Evolutionary conservation across 2,797 vertebrate genomes (phyloP), one percentile per base, ranked within the genome.

Genomic region (Lagorchestes hirsutus): DNA sequence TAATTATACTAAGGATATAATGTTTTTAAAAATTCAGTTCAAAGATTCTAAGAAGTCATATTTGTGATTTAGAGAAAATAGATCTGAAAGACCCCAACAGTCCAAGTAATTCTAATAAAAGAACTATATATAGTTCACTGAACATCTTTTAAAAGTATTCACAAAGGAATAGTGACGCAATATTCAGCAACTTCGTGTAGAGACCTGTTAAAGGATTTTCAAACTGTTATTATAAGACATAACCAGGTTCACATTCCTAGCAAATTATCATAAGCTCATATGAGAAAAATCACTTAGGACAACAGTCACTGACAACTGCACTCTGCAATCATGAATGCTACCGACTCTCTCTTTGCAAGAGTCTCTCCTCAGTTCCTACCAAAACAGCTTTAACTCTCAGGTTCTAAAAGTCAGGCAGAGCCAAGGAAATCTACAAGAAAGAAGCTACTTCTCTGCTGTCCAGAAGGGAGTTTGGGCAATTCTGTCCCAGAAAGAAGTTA

Each of bases 101-200:
- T 2, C 29, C 62, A 74, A 96, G 4, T 90, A 93, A 90, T 27
- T 90, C 56, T 92, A 93, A 95, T 40, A 93, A 54, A 95, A 93
- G 22, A 96, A 8, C 67, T 96, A 28, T 16, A 9, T 58, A 95
- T 50, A 59, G 91, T 93, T 96, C 50, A 67, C 18, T 93, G 55
- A 92, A 28, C 54, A 92, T 56, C 93, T 94, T 97, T 92, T 55
- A 40, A 57, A 82, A 46, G 56, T 92, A 91, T 95, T 94, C 95
- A 91, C 93, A 95, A 93, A 93, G 95, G 96, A 96, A 82, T 57
- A 93, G 50, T 97, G 94, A 97, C 95, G 91, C 91, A 97, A 97
- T 13, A 92, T 59, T 46, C 62, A 93, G 96, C 90, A 98, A 97
- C 54, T 90, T 46, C 56, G 93, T 31, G 62, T 93, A n/a, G 40